Base-by-base conservation (phyloP, 1,140 invertebrate species). In the Camponotus floridanus region DNA sequence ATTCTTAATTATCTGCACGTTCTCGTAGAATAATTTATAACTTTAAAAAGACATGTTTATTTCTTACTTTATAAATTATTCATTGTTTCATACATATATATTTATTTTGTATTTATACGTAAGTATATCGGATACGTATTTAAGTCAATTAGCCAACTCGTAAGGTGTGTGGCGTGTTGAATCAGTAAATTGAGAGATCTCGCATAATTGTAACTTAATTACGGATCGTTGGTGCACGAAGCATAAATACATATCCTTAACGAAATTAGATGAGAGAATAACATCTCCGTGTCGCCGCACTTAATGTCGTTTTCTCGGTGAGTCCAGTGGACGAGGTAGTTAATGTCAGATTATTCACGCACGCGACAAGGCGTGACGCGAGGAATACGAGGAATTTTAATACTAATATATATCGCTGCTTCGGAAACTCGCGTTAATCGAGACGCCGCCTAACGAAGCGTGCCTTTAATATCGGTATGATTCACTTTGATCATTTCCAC, bases 341-440 rank as follows among this genome's bases (percentile, higher is more conserved):
- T 83, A 83, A 83, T 83, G 79, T 71, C 57, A 61, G 79, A 83
- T 83, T 83, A 83, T 33, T 83, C 68, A 71, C 57, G 79, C 79
- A 74, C 55, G 79, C 79, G 79, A 83, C 79, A 62, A 83, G 79
- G 55, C 79, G 79, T 74, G 79, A 83, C 79, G 55, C 68, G 18
- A 33, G 79, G 68, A 73, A 83, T 83, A 83, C 55, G 79, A 74
- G 79, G 68, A 83, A 83, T 83, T 83, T 83, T 83, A 83, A 83
- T 83, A 21, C 55, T 39, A 42, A 81, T 73, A 26, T 26, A 73
- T 74, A 83, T 83, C 39, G 68, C 39, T 13, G 79, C 68, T 74
- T 83, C 57, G 79, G 55, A 61, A 83, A 73, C 57, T 61, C 55
- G 39, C 21, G 59, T 78, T 81, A 81, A 83, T 83, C 73, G 68